A percentile compares a stretch with the other conserved stretches of the same genome.
Conservation (phyloP, 2,797 vertebrate genomes). For the Chromis chromis region DNA sequence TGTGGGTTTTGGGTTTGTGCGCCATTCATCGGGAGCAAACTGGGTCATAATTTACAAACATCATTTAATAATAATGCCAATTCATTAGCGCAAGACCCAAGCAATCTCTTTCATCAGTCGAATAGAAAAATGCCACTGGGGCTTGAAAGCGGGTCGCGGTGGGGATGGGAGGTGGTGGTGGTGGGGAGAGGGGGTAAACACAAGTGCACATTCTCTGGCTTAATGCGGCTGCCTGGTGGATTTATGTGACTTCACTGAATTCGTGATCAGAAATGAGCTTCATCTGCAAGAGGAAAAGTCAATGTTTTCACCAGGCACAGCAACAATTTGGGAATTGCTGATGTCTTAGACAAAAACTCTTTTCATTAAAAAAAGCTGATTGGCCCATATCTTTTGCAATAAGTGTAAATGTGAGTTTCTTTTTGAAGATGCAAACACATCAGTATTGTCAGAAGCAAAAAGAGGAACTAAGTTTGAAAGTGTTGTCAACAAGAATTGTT, state of each 20-base stretch:
- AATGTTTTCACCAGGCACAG: constrained; percentile 50
- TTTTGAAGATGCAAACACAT: constrained; percentile 36
- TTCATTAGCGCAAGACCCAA: constrained; percentile 82
- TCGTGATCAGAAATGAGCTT: constrained; percentile 68
- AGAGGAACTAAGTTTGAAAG: constrained; percentile 31
- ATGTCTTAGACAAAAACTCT: constrained; percentile 42
- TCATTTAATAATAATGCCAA: constrained; percentile 86
- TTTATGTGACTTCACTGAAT: constrained; percentile 60
- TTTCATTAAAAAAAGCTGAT: constrained; percentile 29
- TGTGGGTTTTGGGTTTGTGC: constrained; percentile 69
- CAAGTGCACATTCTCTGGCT: constrained; percentile 38
- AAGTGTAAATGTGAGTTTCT: constrained; percentile 33
- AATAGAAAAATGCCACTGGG: constrained; percentile 74
- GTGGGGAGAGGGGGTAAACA: constrained; percentile 62
- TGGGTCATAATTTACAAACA: constrained; percentile 84
- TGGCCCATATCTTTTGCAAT: constrained; percentile 44
- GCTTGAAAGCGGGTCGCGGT: constrained; percentile 67
- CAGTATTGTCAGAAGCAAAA: constrained; percentile 22
- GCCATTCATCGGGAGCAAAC: constrained; percentile 73
- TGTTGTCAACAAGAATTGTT: constrained; percentile 44
- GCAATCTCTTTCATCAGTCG: constrained; percentile 82
- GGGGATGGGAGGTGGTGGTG: constrained; percentile 1
- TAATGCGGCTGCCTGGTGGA: constrained; percentile 53
- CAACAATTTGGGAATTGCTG: constrained; percentile 32
- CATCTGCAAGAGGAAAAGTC: constrained; percentile 51